Conservation (phyloP, 2,113 vertebrate species). For the Gavia stellata region DNA sequence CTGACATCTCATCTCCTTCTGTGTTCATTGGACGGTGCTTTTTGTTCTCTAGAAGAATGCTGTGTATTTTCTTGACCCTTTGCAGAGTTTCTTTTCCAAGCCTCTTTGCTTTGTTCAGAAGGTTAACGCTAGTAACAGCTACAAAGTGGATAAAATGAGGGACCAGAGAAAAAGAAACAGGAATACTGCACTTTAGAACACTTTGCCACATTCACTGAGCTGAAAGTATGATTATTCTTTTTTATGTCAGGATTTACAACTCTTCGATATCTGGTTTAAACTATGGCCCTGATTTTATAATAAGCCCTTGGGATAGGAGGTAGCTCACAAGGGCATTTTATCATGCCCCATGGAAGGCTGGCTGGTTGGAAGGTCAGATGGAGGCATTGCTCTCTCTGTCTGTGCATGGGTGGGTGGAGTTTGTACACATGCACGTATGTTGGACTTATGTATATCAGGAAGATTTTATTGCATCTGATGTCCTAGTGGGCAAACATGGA, state of each 20-base stretch:
- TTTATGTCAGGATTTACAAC: not conserved
- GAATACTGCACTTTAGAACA: not conserved
- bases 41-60: not conserved
- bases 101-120: not conserved
- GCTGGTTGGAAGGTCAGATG: not conserved
- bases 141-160: not conserved
- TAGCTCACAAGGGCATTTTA: not conserved
- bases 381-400: not conserved
- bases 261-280: not conserved
- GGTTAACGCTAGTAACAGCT: not conserved
- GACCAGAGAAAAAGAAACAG: not conserved
- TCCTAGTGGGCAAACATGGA: not conserved
- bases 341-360: not conserved
- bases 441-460: not conserved
- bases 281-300: not conserved
- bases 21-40: not conserved
- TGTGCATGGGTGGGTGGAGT: not conserved
- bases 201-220: not conserved
- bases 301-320: not conserved
- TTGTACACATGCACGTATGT: accelerated
- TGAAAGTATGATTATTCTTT: not conserved
- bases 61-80: not conserved
- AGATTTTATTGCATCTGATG: not conserved
- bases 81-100: not conserved
- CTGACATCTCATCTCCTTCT: not conserved